Evolutionary conservation across 2,113 vertebrate species (phyloP).

Genomic region (Uria aalge): DNA sequence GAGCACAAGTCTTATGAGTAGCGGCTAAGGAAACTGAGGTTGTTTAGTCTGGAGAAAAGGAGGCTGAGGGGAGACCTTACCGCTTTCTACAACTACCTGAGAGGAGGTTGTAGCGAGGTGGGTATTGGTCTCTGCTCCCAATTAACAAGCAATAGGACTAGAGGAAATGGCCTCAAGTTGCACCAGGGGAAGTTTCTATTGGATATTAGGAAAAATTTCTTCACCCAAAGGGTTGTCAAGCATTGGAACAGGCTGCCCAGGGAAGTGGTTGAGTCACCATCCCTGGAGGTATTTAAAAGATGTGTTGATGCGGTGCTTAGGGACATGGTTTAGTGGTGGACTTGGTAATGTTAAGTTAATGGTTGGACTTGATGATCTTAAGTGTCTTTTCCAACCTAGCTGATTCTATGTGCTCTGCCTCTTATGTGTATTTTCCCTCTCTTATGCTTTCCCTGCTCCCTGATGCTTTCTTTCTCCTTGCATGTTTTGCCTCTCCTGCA

Average conservation of each 20-base stretch:
- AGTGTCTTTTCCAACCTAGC: neutral
- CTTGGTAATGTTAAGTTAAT: neutral
- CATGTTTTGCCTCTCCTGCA: neutral
- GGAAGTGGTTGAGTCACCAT: neutral
- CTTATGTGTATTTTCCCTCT: neutral
- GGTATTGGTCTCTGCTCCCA: neutral
- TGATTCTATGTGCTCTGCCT: neutral
- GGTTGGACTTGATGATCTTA: neutral
- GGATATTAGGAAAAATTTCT: neutral
- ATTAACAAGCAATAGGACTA: neutral
- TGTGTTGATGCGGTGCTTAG: neutral
- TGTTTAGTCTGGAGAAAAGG: neutral
- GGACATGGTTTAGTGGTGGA: neutral
- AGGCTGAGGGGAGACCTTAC: neutral
- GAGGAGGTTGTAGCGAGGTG: neutral
- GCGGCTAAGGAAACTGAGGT: neutral
- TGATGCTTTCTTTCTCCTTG: fast-evolving
- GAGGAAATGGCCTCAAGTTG: neutral
- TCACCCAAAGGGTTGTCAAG: neutral
- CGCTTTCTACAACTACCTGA: neutral
- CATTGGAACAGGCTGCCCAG: neutral
- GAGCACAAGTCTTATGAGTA: neutral
- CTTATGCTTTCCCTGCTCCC: neutral
- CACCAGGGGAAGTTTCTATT: neutral
- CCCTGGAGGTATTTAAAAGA: neutral